Evolutionary conservation across 37 sponge, comb jelly and placozoan species (phyloP).

Genomic region (Haliclona indistincta): DNA sequence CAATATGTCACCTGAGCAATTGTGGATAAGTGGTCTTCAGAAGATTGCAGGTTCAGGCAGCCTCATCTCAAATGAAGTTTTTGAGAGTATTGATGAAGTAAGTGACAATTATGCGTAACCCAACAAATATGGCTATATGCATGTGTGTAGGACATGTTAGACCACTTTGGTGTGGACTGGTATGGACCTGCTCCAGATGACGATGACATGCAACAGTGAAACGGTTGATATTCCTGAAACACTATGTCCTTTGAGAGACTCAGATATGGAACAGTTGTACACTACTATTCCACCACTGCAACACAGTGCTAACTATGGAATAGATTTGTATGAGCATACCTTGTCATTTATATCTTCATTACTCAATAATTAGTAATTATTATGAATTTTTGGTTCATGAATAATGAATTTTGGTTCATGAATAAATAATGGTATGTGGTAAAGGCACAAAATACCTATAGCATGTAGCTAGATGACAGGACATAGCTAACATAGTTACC

Average conservation of each 20-base stretch:
- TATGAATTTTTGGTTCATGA: too few species aligned
- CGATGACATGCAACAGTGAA: too few species aligned
- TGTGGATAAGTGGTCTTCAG: constrained; percentile 29
- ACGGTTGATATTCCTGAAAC: neutral
- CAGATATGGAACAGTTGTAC: neutral
- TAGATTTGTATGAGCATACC: neutral
- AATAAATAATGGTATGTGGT: too few species aligned
- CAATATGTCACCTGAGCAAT: constrained; percentile 25
- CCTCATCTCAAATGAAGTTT: neutral
- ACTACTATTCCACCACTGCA: neutral
- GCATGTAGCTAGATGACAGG: too few species aligned
- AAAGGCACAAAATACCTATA: too few species aligned
- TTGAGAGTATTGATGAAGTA: neutral
- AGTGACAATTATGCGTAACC: neutral
- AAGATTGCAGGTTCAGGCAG: neutral
- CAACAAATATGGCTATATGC: neutral
- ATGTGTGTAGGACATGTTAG: neutral
- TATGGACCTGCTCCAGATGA: neutral
- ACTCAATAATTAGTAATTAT: too few species aligned
- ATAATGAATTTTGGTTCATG: too few species aligned
- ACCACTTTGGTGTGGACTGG: constrained; percentile 5
- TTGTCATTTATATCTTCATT: neutral
- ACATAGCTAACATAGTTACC: neutral
- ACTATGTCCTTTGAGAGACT: neutral
- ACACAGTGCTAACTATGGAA: constrained; percentile 1